Percentiles rank a stretch among this genome's conserved stretches.
These are phyloP conservation scores for Circaetus gallicus DNA, from an alignment of 2,113 vertebrate genomes.

Conservation along the genomic window DNA sequence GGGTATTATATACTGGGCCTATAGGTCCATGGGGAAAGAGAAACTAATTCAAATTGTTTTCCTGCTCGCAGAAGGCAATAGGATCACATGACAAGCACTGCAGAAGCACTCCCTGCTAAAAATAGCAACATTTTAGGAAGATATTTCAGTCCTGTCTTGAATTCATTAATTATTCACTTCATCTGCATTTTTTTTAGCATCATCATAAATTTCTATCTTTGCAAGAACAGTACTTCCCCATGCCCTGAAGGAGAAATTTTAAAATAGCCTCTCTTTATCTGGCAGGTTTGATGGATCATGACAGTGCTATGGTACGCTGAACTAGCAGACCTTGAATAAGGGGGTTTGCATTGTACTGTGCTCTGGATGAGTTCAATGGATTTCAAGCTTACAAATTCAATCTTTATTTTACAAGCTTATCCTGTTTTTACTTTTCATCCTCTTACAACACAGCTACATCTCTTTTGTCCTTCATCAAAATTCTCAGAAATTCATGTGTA, in stretches of 20 bases:
- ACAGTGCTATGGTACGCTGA: not conserved
- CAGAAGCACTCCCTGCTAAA: constrained; percentile 56
- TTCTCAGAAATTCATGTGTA: not conserved
- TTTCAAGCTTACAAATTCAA: not conserved
- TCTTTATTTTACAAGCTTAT: not conserved
- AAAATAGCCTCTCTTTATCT: constrained; percentile 41
- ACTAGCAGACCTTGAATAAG: not conserved
- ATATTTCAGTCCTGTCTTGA: constrained; percentile 52
- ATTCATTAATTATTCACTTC: constrained; percentile 26
- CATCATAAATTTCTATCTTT: constrained; percentile 52
- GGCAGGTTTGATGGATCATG: constrained; percentile 31
- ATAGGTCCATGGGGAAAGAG: not conserved
- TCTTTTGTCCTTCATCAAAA: not conserved
- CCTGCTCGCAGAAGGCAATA: constrained; percentile 53
- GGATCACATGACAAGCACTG: constrained; percentile 44
- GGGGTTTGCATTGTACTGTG: not conserved
- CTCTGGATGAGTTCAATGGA: not conserved
- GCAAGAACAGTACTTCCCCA: constrained; percentile 14
- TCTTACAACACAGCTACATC: not conserved
- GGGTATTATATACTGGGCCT: not conserved
- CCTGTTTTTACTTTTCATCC: not conserved
- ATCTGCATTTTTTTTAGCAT: constrained; percentile 43
- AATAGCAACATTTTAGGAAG: constrained; percentile 41
- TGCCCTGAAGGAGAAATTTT: constrained; percentile 47
- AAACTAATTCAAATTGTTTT: constrained; percentile 51